Evolutionary conservation across 2,797 vertebrate genomes (phyloP).

Genomic region (Selene dorsalis): DNA sequence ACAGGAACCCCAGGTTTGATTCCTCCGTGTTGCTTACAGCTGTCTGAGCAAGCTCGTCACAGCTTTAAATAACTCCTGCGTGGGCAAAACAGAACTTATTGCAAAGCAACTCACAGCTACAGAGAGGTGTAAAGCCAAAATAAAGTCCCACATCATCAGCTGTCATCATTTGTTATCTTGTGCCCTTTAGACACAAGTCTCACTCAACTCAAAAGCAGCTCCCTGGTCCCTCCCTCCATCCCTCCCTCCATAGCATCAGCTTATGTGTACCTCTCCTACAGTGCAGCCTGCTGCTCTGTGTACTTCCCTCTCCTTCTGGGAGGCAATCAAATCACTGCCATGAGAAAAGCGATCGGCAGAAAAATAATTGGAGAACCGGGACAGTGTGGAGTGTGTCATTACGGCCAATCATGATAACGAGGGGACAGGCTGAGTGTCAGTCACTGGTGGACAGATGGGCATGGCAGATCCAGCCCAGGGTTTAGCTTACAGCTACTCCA

Average conservation of each 20-base stretch:
- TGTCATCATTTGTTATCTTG: conserved; percentile 44
- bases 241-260: conserved; percentile 36
- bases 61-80: conserved; percentile 46
- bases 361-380: conserved; percentile 79
- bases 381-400: conserved; percentile 77
- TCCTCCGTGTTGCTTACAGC: not conserved
- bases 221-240: not conserved
- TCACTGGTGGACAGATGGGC: conserved; percentile 65
- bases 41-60: conserved; percentile 17
- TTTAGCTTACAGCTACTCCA: conserved; percentile 66
- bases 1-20: not conserved
- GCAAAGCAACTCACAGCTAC: conserved; percentile 37
- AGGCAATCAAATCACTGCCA: conserved; percentile 79
- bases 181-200: conserved; percentile 60
- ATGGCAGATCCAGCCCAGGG: conserved; percentile 44
- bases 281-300: conserved; percentile 51
- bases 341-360: conserved; percentile 70
- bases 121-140: conserved; percentile 24
- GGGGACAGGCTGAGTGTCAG: conserved; percentile 65
- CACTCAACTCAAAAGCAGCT: conserved; percentile 50
- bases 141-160: conserved; percentile 43
- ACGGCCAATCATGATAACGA: conserved; percentile 80
- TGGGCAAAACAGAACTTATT: conserved; percentile 26
- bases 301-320: conserved; percentile 57
- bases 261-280: conserved; percentile 58